phyloP scores from a whole-genome alignment of 2,797 vertebrate species.

The Sorex maritimensis region DNA sequence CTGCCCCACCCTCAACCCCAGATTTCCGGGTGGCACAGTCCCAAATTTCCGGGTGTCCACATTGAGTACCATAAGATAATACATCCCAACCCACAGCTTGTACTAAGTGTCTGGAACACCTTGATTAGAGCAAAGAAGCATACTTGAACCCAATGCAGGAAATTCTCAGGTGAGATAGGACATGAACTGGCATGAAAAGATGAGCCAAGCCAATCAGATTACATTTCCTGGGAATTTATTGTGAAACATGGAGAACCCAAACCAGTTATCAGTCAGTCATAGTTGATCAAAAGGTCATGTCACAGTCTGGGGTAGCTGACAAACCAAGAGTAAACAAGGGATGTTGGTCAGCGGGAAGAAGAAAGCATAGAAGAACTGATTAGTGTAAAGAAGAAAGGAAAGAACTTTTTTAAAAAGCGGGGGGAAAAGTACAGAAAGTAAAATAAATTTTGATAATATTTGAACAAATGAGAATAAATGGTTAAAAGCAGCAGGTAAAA shows the following conservation, averaged over 20 bases:
- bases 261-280: conserved; percentile 41
- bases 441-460: not conserved
- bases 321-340: not conserved
- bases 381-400: no score
- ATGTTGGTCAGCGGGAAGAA: not conserved
- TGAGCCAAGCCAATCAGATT: conserved; percentile 68
- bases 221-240: conserved; percentile 40
- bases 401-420: no score
- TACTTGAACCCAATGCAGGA: conserved; percentile 36
- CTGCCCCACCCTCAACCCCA: not conserved
- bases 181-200: conserved; percentile 66
- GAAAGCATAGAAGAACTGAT: not conserved
- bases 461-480: not conserved
- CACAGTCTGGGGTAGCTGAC: not conserved
- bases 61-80: not conserved
- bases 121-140: conserved; percentile 28
- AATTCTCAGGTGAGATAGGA: conserved; percentile 43
- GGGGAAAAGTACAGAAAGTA: not conserved
- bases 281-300: conserved; percentile 65
- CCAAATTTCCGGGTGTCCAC: conserved; percentile 45
- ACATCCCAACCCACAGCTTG: not conserved
- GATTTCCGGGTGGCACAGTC: conserved; percentile 20
- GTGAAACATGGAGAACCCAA: conserved; percentile 54
- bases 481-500: not conserved
- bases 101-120: no score